These are phyloP conservation scores for Tipula lateralis DNA, from an alignment of 2,888 invertebrate species.

Conservation along the genomic window DNA sequence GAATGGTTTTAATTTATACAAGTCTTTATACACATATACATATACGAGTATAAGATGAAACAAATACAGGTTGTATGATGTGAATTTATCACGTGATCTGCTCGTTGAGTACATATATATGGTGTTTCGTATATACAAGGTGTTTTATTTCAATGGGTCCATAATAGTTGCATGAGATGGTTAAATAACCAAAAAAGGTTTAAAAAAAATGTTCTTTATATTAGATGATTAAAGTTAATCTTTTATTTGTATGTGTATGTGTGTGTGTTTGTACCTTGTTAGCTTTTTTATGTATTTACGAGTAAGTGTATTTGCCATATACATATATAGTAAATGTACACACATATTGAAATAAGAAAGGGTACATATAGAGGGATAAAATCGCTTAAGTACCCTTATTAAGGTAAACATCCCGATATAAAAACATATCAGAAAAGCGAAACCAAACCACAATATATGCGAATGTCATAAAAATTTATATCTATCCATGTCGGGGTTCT, in stretches of 20 bases:
- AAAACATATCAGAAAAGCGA: background rate
- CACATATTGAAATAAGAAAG: background rate
- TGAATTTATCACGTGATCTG: background rate
- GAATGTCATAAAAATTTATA: conserved; percentile 24
- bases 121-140: background rate
- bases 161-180: background rate
- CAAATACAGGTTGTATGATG: background rate
- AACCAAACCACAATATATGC: background rate
- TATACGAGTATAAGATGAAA: background rate
- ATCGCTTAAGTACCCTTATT: conserved; percentile 24
- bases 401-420: conserved; percentile 6
- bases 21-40: background rate
- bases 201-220: background rate
- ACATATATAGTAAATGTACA: background rate
- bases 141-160: background rate
- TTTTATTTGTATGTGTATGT: too few relatives aligned
- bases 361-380: background rate
- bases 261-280: background rate
- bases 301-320: background rate
- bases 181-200: background rate
- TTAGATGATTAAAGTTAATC: background rate
- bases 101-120: background rate
- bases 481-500: background rate
- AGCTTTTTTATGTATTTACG: background rate
- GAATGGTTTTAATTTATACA: background rate